A percentile compares a stretch with the other conserved stretches of the same genome.
Evolutionary conservation across 2,888 invertebrate species (phyloP).

Genomic region (Lymantria monacha): DNA sequence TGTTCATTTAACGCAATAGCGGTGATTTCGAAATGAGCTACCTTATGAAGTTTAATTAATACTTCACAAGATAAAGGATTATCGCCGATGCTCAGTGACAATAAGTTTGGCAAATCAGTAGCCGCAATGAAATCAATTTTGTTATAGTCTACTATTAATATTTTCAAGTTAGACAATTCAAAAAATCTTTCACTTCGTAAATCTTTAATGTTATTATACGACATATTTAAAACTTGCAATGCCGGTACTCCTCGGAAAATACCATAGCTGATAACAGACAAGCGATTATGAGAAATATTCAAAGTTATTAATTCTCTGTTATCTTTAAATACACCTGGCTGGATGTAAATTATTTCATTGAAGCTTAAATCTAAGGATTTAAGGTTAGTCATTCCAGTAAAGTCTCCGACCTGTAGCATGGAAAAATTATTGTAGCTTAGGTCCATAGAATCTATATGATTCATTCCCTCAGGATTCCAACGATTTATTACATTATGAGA

Average conservation of each 20-base stretch:
- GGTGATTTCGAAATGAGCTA: conserved; percentile 38
- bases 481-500: conserved; percentile 47
- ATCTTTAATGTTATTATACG: conserved; percentile 50
- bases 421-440: conserved; percentile 48
- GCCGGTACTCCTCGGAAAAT: conserved; percentile 49
- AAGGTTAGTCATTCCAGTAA: conserved; percentile 39
- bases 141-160: conserved; percentile 58
- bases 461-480: conserved; percentile 38
- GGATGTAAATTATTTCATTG: conserved; percentile 51
- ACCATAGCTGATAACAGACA: conserved; percentile 49
- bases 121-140: conserved; percentile 42
- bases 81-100: conserved; percentile 55
- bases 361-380: conserved; percentile 51
- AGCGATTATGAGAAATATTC: conserved; percentile 58
- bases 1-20: conserved; percentile 39
- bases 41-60: conserved; percentile 41
- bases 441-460: conserved; percentile 33
- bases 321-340: conserved; percentile 56
- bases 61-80: conserved; percentile 57
- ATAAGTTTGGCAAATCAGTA: conserved; percentile 26
- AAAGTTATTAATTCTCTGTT: conserved; percentile 42
- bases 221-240: conserved; percentile 52
- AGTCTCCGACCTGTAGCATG: conserved; percentile 38
- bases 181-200: conserved; percentile 55
- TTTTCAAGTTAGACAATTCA: conserved; percentile 41